Base-by-base conservation (phyloP, 2,113 vertebrate genomes). In the Pholis gunnellus region DNA sequence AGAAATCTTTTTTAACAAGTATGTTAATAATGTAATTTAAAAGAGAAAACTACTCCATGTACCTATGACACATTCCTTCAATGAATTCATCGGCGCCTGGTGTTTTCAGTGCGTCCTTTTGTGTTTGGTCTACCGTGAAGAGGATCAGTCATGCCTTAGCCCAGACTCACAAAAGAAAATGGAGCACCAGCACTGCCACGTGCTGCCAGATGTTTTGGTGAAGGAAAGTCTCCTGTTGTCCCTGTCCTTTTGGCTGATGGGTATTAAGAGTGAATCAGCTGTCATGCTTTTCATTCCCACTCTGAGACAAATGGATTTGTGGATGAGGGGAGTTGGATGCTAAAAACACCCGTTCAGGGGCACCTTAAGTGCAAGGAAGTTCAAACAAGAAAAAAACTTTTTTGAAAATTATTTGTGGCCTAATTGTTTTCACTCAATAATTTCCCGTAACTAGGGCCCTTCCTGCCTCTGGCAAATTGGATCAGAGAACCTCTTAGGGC, bases 401-500 rank as follows among this genome's bases (percentile, higher is more conserved):
- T 73, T 84, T 60, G 57, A 65, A 63, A 85, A 71, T 85, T 86
- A 64, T 81, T 29, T 44, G 9, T 73, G 57, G 69, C 78, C 59
- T 87, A 94, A 87, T 91, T 91, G 79, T 88, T 88, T 85, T 74
- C 66, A 84, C 81, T 88, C 89, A 82, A 87, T 87, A 82, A 84
- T 81, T 60, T 86, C 72, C 40, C 72, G 59, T 76, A 82, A 91
- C 89, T 85, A 79, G 40, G 78, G 73, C 72, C 54, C 56, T 85
- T 85, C 84, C 87, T 81, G 71, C 75, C 82, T 82, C 72, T 70
- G 80, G 86, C 84, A 87, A 79, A 88, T 63, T 85, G 77, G 65
- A 83, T 66, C 40, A 74, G 72, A 90, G 85, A 93, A 92, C 91
- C 82, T 83, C 91, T 92, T 77, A 66, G 56, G 86, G 73, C 68